These are phyloP conservation scores for Oasisia sp. DNA, from an alignment of 2,888 invertebrate genomes.

Conservation along the genomic window DNA sequence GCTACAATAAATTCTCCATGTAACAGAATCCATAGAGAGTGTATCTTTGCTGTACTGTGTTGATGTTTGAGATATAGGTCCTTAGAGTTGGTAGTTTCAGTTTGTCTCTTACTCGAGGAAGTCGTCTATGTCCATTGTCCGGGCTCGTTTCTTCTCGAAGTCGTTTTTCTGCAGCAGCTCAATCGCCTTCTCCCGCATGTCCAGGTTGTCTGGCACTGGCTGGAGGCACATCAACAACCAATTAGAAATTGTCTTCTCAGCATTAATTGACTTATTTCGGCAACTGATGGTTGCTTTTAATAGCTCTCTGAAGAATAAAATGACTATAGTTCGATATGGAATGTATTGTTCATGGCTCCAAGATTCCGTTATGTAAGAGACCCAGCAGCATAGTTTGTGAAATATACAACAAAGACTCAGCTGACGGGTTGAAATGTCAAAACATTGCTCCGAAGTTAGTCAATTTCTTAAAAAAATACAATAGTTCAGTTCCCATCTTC, in stretches of 20 bases:
- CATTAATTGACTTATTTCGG: no score
- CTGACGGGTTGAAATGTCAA: no score
- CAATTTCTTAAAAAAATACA: no score
- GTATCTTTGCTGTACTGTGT: background rate
- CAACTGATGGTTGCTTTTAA: no score
- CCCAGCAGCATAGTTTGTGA: no score
- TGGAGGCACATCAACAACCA: constrained; percentile 59
- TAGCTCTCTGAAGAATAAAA: no score
- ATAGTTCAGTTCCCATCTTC: no score
- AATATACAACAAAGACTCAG: no score
- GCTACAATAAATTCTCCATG: background rate
- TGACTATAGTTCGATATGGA: no score
- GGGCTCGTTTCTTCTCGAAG: constrained; percentile 83
- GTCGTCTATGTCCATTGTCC: constrained; percentile 96
- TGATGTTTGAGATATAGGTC: background rate
- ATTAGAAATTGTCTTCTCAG: background rate
- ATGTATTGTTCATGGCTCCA: no score
- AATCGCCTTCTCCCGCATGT: constrained; percentile 83
- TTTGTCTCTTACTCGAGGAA: constrained; percentile 75
- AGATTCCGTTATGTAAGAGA: no score
- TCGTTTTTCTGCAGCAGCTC: constrained; percentile 76
- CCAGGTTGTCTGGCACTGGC: constrained; percentile 79
- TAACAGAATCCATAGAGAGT: background rate
- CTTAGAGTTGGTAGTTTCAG: background rate
- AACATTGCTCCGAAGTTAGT: no score